Base-by-base conservation (phyloP, 2,113 vertebrate species). In the Calyptommatus sinebrachiatus region DNA sequence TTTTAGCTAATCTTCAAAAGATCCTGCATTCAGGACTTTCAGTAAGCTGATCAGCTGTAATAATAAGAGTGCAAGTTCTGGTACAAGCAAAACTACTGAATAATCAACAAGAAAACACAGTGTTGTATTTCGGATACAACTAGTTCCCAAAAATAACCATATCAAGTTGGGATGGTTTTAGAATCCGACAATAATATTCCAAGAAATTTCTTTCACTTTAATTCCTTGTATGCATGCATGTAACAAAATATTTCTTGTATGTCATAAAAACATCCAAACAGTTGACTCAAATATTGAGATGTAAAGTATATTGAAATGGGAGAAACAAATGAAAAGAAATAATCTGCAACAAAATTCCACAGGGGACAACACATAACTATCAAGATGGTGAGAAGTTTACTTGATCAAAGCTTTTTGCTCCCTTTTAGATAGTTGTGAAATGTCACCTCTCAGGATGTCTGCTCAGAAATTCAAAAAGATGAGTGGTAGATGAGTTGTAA, bases 21-120 rank as follows among this genome's bases (percentile, higher is more conserved):
- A 35, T 75, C 22, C 22, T 73, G 48, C 29, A 62, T 62, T 81
- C 22, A 76, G 12, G 22, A 35, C 22, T 6, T 6, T 60, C 73
- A 81, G 45, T 68, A 45, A 35, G 62, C 48, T 41, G 62, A 68
- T 61, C 65, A 61, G 35, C 31, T 67, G 73, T 62, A 76, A 70
- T 31, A 35, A 76, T 53, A 41, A 48, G 41, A 69, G 65, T 69
- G 24, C 18, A n/a, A 11, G 75, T 81, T 61, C 68, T 26, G 9
- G 50, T 61, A 75, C 46, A 60, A 31, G 26, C 29, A 62, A 61
- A 48, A 70, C 66, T 61, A 29, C 50, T 62, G 48, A 79, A 35
- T 21, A 50, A 41, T 35, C 65, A 29, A 35, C 50, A 18, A 29
- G 50, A 16, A 66, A 73, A 35, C 9, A 50, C 2, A 5, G 22